Conservation (phyloP, 2,888 invertebrate genomes). For the Neuroscelio doddi region DNA sequence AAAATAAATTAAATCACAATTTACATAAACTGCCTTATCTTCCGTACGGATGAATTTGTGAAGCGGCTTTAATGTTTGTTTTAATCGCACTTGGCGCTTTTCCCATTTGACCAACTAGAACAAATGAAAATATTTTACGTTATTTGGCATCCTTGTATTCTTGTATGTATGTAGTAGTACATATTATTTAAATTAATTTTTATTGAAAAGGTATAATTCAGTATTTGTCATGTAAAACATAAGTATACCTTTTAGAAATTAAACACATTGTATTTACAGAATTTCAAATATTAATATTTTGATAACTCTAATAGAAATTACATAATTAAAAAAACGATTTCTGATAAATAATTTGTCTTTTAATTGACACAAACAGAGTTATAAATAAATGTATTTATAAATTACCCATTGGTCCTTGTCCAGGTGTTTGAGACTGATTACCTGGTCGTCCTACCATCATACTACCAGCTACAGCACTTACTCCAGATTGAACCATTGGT, state of each 20-base stretch:
- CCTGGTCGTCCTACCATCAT: conserved; percentile 70
- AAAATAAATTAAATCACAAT: conserved; percentile 12
- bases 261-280: too few relatives aligned
- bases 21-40: conserved; percentile 70
- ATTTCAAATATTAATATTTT: too few relatives aligned
- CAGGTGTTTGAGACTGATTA: conserved; percentile 62
- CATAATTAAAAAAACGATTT: too few relatives aligned
- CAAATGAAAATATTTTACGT: conserved; percentile 12
- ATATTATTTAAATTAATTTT: too few relatives aligned
- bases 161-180: too few relatives aligned
- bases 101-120: conserved; percentile 75
- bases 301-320: conserved; percentile 5
- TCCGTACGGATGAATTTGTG: conserved; percentile 90
- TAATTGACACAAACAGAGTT: conserved; percentile 7
- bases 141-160: too few relatives aligned
- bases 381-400: conserved; percentile 12
- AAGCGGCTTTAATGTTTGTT: conserved; percentile 93
- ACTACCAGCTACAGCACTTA: conserved; percentile 62
- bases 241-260: too few relatives aligned
- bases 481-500: conserved; percentile 68
- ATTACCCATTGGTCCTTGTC: conserved; percentile 67
- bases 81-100: conserved; percentile 93
- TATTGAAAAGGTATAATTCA: too few relatives aligned
- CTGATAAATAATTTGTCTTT: neutral
- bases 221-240: too few relatives aligned